A percentile compares a stretch with the other conserved stretches of the same genome.
phyloP scores from a whole-genome alignment of 2,113 vertebrate species.

The Cisticola juncidis region DNA sequence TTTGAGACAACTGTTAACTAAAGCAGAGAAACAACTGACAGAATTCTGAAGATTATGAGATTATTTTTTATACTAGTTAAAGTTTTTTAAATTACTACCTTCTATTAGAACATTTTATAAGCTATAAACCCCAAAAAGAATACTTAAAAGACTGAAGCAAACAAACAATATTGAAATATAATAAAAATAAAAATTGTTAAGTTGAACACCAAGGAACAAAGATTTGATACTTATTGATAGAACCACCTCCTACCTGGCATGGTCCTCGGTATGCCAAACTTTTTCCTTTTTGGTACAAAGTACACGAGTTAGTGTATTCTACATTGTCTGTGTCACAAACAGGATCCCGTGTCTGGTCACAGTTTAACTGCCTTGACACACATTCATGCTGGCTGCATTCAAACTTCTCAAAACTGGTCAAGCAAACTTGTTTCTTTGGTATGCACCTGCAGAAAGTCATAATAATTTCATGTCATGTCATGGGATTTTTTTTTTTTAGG shows the following conservation, averaged over 20 bases:
- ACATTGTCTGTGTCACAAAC: slow-evolving; percentile 89
- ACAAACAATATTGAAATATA: neutral
- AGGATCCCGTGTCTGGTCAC: slow-evolving; percentile 85
- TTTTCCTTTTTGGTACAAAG: slow-evolving; percentile 89
- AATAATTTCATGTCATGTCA: neutral
- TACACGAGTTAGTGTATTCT: slow-evolving; percentile 85
- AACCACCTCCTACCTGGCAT: slow-evolving; percentile 84
- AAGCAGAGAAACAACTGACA: neutral
- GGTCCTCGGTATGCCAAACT: slow-evolving; percentile 88
- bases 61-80: neutral
- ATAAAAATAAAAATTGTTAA: neutral
- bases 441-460: slow-evolving; percentile 81
- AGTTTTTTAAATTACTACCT: neutral
- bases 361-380: slow-evolving; percentile 79
- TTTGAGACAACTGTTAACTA: neutral
- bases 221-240: neutral
- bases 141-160: neutral
- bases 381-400: slow-evolving; percentile 89
- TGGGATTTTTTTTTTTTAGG: neutral
- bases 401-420: slow-evolving; percentile 85
- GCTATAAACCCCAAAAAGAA: neutral
- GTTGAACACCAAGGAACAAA: neutral
- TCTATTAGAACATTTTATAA: neutral
- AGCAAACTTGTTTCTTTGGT: slow-evolving; percentile 87
- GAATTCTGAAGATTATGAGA: neutral